Evolutionary conservation across 2,797 vertebrate species (phyloP), one percentile per base, ranked within the genome.

Genomic region (Cossypha niveicapilla): DNA sequence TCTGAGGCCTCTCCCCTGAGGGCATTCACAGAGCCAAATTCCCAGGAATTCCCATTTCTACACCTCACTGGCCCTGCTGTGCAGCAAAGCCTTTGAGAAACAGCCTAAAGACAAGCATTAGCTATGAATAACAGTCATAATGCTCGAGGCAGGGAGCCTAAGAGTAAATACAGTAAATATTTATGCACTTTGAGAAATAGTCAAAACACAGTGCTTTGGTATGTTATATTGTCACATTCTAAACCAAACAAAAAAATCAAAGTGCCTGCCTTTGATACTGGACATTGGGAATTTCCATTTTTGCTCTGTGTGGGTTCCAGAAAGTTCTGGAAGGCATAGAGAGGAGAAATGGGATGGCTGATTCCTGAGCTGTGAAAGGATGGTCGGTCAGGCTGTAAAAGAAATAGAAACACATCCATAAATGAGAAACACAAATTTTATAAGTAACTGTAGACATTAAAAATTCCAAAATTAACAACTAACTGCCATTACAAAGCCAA

Each of bases 301-400:
- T 92, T 98, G 92, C 86, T 91, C 86, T 95, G 61, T 15, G 84
- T 13, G 1, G 79, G 34, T 45, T 97, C 96, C 34, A 93, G 23
- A 11, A 97, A 95, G 54, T 94, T 97, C 76, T 98, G 97, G 96
- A 97, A 98, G 51, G 97, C 90, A 32, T 97, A 97, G 1, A 97
- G 95, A 56, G 98, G 98, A 35, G 98, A 97, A 73, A 98, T 30
- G 34, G 98, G 98, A 90, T 98, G 98, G n/a, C 15, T 73, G 56
- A 98, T 85, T 19, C 96, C 98, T 45, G 97, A 96, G 79, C 92
- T 67, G 11, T 96, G 95, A 72, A 97, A 96, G 37, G 96, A 91
- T 7, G 97, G 92, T 79, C 98, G 97, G 81, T 97, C 98, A 54
- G 97, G 85, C 98, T 99, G 94, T 35, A 37, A 88, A 67, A 90